Evolutionary conservation across 1,140 invertebrate species (phyloP), one percentile per base, ranked within the genome.

Genomic region (Zaprionus tsacasi): DNA sequence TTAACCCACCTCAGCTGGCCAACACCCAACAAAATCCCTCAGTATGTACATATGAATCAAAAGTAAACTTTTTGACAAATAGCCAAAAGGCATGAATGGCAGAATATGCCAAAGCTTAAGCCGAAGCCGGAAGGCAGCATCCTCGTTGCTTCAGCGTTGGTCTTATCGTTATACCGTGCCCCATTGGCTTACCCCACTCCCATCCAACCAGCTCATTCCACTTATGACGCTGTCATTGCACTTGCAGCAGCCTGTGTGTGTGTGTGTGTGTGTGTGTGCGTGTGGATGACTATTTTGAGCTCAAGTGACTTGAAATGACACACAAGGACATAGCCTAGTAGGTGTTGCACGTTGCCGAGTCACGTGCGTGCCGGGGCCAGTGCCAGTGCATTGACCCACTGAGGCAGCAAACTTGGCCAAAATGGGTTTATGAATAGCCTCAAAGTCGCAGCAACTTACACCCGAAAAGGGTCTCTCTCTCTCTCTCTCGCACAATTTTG

Each of bases 281-380:
- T 54, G 13, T 8, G 12, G 7, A 40, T 70, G 76, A 68, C 76
- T 87, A 86, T 87, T 87, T 82, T 70, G 58, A 87, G 80, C 74
- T 60, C 80, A 89, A 82, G 77, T 83, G 73, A 87, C 83, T 87
- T 78, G 80, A 88, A 89, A 81, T 70, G 85, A 83, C 81, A 69
- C 61, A 81, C 85, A 88, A 88, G 85, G 83, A 88, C 83, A 74
- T 33, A 54, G 65, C 57, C 27, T 67, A 17, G 38, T 67, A 73
- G 79, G 76, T 87, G 82, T 60, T 65, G 48, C 70, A 43, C 75
- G 45, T 45, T 72, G 75, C 38, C 50, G 70, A 82, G 82, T 87
- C 83, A 87, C 82, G 83, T 88, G 85, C 74, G 69, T 78, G 78
- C 60, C 76, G 58, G 83, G 80, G 77, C 83, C 88, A 78, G 69